Base-by-base conservation (phyloP, 2,113 vertebrate genomes). In the Percina caprodes region DNA sequence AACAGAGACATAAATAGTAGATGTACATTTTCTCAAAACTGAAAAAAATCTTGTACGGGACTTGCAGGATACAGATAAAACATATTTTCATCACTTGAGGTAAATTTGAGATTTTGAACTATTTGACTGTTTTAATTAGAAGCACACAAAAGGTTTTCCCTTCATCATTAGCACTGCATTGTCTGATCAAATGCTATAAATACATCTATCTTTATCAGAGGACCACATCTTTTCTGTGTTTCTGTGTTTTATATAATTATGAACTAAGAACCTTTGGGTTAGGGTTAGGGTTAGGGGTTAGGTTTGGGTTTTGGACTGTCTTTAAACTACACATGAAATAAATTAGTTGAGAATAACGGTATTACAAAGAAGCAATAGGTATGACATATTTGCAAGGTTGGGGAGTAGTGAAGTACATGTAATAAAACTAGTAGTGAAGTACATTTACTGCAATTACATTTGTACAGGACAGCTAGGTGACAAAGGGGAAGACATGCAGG, bases 1-100 rank as follows among this genome's bases (percentile, higher is more conserved):
- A 6, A 48, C 55, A 71, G 24, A 82, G 23, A 72, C 51, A 73
- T 55, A 19, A 35, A 69, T 23, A 48, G 8, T 26, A 48, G 8
- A 21, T 23, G 6, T 23, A 45, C 6, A 39, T 63, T 45, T n/a
- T 14, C 12, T 2, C 45, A 12, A 63, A 35, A 45, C 23, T 21
- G 14, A 21, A 63, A 23, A 6, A 63, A 45, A 23, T 15, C 1
- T 15, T 42, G 35, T 8, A n/a, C n/a, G 21, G 16, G 30, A 48
- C 9, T 46, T 65, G 62, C 54, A 55, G 54, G 54, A 11, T 51
- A 16, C 16, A 16, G 7, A 33, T 26, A 24, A 5, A 59, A 33
- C 24, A 59, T 30, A 59, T 0, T 30, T 26, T 39, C 7, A 39
- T 39, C 7, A 16, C 15, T 18, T n/a, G 10, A 62, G 2, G 21